Base-by-base conservation (phyloP, 2,113 vertebrate genomes). In the Antechinus flavipes region DNA sequence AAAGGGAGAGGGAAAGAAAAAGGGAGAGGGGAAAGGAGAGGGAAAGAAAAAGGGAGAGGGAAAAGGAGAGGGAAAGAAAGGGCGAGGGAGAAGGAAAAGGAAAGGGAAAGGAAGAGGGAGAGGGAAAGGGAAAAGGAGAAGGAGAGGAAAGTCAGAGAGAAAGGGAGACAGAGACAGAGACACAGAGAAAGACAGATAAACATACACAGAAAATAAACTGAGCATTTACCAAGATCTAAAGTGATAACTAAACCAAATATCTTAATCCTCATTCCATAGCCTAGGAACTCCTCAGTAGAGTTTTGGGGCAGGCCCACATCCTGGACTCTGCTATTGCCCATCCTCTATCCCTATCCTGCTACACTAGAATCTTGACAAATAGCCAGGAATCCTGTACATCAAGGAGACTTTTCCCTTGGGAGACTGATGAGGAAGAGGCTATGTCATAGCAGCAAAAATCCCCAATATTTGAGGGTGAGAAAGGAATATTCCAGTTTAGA, bases 251-350 rank as follows among this genome's bases (percentile, higher is more conserved):
- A 84, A 84, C 19, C 35, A 42, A 84, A 84, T 84, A 84, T 8
- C n/a, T 1, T 84, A 84, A 19, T 1, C 5, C 35, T 84, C 68
- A 84, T 84, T 8, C 68, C 68, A 84, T 6, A 42, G 35, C 68
- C 35, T 76, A 76, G 42, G 16, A 35, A 30, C 35, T 30, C 35
- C 68, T 49, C 23, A 90, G 1, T 4, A 90, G 46, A 49, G 23
- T 22, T 12, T 90, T 3, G 1, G 25, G 24, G 25, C 23, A 42
- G 46, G 89, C 89, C 49, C 89, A 27, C 12, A 24, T 27, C 58
- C 92, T 90, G 95, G 27, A 91, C 95, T 91, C 95, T 94, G 95
- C 94, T 92, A 61, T 92, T 90, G 35, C 93, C 94, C 96, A 97
- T 55, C 89, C 91, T 55, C 91, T 26, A 30, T 90, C 54, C 76